Base-by-base conservation (phyloP, 2,113 vertebrate genomes). In the Riparia riparia region DNA sequence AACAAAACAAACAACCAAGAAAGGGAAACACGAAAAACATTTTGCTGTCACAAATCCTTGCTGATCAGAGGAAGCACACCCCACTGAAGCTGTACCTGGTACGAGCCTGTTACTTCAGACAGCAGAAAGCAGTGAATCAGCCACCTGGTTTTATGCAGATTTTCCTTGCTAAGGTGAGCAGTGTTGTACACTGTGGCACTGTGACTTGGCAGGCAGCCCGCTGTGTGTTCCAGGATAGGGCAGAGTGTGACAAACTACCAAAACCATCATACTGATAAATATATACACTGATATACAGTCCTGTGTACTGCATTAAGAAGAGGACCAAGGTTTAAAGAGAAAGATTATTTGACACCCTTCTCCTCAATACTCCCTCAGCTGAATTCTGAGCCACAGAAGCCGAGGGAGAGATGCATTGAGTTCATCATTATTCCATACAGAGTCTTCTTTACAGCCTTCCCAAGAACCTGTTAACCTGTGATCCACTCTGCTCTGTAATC, bases 121-220 rank as follows among this genome's bases (percentile, higher is more conserved):
- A 79, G 53, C 1, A 0, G 56, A 82, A 86, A 56, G 14, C 61
- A 54, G 29, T 3, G 20, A 28, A 50, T 83, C 56, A 74, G 61
- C 31, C 77, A 54, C 44, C 44, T 74, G 57, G 44, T 42, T 79
- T 74, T 9, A 37, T 2, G 9, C 11, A 9, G n/a, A 31, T 10
- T 64, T 85, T 71, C 24, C 70, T 37, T 22, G n/a, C 66, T 50
- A 9, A 16, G 81, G 66, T 7, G 17, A 87, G 39, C 61, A 51
- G 2, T 31, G 64, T 7, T 56, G n/a, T 10, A 17, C 1, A 0
- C 16, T 42, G 12, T 5, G 11, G 25, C 65, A 53, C 32, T 0
- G 0, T 19, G 44, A 61, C 29, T 71, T 13, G 3, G 44, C 60
- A 71, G 20, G 53, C 77, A 93, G 78, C 70, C 70, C 8, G 2